Conservation (phyloP, 2,888 invertebrate species). For the Agonopterix heracliana region DNA sequence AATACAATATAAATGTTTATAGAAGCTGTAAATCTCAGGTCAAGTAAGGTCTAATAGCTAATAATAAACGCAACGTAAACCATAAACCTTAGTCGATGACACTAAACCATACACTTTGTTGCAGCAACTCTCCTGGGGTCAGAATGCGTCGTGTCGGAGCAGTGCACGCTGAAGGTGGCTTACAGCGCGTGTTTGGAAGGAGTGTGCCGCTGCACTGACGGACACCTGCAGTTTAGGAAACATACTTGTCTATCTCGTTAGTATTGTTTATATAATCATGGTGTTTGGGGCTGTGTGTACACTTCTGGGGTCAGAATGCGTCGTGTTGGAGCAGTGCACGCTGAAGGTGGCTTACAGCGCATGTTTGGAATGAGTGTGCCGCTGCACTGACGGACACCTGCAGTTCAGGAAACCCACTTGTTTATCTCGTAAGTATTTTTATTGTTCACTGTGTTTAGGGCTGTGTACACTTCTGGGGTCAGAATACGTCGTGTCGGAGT, state of each 20-base stretch:
- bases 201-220: conserved; percentile 88
- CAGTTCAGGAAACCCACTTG: conserved; percentile 94
- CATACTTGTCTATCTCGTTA: conserved; percentile 94
- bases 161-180: conserved; percentile 91
- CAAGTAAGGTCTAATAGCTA: no score
- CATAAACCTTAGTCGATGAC: conserved; percentile 3
- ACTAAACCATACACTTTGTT: neutral
- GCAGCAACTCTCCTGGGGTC: conserved; percentile 82
- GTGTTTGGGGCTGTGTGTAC: conserved; percentile 38
- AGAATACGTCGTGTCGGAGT: conserved; percentile 87
- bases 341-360: conserved; percentile 92
- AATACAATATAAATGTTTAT: no score
- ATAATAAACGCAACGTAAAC: no score
- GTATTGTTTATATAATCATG: conserved; percentile 43
- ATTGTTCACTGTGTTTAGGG: no score
- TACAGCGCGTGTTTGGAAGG: conserved; percentile 91
- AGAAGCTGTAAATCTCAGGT: no score
- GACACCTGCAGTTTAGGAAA: conserved; percentile 90
- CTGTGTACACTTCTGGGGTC: no score
- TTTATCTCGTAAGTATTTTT: conserved; percentile 86
- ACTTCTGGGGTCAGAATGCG: conserved; percentile 88
- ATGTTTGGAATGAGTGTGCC: conserved; percentile 88
- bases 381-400: conserved; percentile 88
- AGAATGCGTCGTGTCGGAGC: conserved; percentile 87
- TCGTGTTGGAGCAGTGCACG: conserved; percentile 89